Evolutionary conservation across 1,140 invertebrate species (phyloP).

Genomic region (Drosophila elegans): DNA sequence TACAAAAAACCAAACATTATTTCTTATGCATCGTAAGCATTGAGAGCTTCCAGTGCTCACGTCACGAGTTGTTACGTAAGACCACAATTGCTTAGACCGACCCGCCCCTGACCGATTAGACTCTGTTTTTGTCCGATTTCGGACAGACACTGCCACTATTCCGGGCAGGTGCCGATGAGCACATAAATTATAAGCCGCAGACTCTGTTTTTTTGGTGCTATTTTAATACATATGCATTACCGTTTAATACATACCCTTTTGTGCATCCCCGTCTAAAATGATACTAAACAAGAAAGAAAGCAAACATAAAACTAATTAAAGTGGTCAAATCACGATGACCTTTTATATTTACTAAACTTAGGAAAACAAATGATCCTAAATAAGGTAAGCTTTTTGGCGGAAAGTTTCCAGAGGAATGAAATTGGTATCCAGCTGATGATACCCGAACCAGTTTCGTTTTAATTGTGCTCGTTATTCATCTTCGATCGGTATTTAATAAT

Average conservation of each 20-base stretch:
- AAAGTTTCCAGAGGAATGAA: constrained; percentile 10
- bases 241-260: neutral
- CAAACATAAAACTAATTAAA: too few species aligned
- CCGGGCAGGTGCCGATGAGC: neutral
- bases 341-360: neutral
- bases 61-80: constrained; percentile 22
- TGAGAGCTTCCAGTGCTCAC: constrained; percentile 6
- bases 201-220: neutral
- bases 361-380: neutral
- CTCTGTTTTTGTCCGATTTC: neutral
- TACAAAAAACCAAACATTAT: neutral
- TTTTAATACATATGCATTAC: neutral
- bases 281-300: too few species aligned
- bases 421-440: neutral
- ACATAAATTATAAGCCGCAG: constrained; percentile 1
- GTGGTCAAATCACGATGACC: neutral
- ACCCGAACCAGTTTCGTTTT: constrained; percentile 26
- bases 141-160: neutral
- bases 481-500: constrained; percentile 30
- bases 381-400: neutral
- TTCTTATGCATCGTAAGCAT: too few species aligned
- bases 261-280: neutral
- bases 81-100: neutral
- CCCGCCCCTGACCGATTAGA: constrained; percentile 7
- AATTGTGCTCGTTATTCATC: constrained; percentile 36